phyloP scores from a whole-genome alignment of 2,797 vertebrate species.

The Trachurus trachurus region DNA sequence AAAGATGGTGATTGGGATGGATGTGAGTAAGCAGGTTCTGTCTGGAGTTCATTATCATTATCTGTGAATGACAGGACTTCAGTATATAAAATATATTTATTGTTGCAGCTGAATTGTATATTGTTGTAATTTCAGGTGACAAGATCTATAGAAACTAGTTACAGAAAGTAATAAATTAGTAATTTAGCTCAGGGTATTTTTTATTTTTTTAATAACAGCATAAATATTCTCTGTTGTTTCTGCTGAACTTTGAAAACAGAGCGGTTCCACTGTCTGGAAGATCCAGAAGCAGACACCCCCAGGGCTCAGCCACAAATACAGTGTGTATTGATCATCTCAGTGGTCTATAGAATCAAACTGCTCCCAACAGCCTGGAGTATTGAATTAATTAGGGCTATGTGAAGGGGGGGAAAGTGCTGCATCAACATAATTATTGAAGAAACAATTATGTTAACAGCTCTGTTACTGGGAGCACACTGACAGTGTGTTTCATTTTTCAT shows the following conservation, averaged over 20 bases:
- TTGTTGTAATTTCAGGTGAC: no score
- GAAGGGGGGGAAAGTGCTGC: conserved; percentile 51
- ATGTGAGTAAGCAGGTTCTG: no score
- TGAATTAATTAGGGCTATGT: conserved; percentile 54
- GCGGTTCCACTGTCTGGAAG: not conserved
- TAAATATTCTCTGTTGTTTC: conserved; percentile 16
- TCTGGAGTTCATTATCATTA: no score
- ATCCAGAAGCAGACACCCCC: conserved; percentile 3
- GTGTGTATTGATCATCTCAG: conserved; percentile 51
- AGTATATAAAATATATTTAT: no score
- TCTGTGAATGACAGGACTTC: no score
- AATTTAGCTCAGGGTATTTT: not conserved
- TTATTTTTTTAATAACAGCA: not conserved
- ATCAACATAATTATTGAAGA: conserved; percentile 73
- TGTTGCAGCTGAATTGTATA: no score
- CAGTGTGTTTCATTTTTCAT: conserved; percentile 29
- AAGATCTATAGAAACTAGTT: not conserved
- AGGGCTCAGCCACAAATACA: conserved; percentile 48
- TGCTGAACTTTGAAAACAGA: conserved; percentile 30
- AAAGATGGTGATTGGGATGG: no score
- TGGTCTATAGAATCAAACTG: conserved; percentile 40
- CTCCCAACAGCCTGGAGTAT: conserved; percentile 43
- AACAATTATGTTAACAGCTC: conserved; percentile 70
- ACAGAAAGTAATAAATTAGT: not conserved
- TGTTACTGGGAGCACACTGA: conserved; percentile 44